Evolutionary conservation across 92 coral and sea anemone genomes (phyloP), one percentile per base, ranked within the genome.

Genomic region (Umimayanthus kanabou): DNA sequence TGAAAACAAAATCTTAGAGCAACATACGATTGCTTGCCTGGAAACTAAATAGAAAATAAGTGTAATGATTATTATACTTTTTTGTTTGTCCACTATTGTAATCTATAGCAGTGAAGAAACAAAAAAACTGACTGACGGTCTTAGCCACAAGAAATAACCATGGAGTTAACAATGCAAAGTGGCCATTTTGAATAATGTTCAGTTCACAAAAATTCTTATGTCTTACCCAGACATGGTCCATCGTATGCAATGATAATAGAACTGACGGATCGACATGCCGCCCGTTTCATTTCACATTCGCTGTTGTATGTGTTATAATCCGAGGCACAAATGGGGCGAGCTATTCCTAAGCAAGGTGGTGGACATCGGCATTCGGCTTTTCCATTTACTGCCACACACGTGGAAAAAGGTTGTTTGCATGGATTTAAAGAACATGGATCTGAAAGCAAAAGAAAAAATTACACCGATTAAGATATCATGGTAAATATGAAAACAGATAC

Each of bases 351-450:
- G 13, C 84, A 80, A 9, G 84, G 16, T 28, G 84, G 84, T 3
- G 84, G 84, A 2, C 84, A 80, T 7, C 84, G 84, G n/a, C 84
- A 80, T 53, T 80, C 84, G 25, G 84, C 84, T 58, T 37, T 80
- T 14, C 84, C 73, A 29, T 80, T 58, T 39, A 80, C 84, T 22
- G 84, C 26, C 5, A 80, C 84, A 80, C 84, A 80, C 2, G 30
- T 57, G 9, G 84, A 58, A 33, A 45, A 64, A 7, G 84, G 84
- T 15, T 58, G 71, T 55, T 26, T 80, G 26, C 84, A 80, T 3
- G 84, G 84, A 8, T 39, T 80, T 20, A 50, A 50, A 8, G 71
- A 30, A 37, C 84, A 80, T 18, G 84, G 84, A n/a, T 80, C 84
- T 80, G 69, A 33, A 80, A 80, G 23, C 65, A 57, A 15, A 43